Evolutionary conservation across 2,888 invertebrate species (phyloP).

Genomic region (Aromia moschata): DNA sequence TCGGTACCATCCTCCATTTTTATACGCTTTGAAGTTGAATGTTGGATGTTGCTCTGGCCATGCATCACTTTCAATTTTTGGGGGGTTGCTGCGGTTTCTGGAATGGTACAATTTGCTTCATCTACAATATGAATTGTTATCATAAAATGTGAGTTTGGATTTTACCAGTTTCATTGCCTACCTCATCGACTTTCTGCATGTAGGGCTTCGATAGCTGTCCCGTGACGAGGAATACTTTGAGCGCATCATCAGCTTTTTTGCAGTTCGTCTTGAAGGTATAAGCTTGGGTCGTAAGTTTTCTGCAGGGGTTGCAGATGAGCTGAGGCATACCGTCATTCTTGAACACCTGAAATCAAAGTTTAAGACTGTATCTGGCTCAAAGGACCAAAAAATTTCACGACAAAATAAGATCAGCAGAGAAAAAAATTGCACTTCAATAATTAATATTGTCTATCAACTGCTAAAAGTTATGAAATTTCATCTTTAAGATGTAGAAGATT

Average conservation of each 20-base stretch:
- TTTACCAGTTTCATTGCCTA: conserved; percentile 7
- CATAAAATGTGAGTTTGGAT: too few species aligned
- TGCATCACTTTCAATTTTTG: too few species aligned
- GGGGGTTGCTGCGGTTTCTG: too few species aligned
- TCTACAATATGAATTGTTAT: too few species aligned
- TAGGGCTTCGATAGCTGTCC: conserved; percentile 64
- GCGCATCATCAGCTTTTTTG: conserved; percentile 76
- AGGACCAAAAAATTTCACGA: background rate
- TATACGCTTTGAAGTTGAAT: conserved; percentile 22
- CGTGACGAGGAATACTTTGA: conserved; percentile 74
- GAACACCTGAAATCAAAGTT: conserved; percentile 63
- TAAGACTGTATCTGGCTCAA: background rate
- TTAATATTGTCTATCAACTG: too few species aligned
- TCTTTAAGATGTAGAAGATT: too few species aligned
- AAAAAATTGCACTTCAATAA: too few species aligned
- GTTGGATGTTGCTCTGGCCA: too few species aligned
- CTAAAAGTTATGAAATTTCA: too few species aligned
- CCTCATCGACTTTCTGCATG: conserved; percentile 32
- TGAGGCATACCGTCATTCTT: conserved; percentile 79
- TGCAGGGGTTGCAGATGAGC: conserved; percentile 76
- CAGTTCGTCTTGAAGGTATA: conserved; percentile 81
- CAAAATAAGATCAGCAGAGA: too few species aligned
- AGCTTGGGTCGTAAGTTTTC: conserved; percentile 72
- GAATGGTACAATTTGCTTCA: too few species aligned
- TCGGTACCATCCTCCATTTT: conserved; percentile 42